Evolutionary conservation across 2,113 vertebrate genomes (phyloP).

Genomic region (Eclectus roratus): DNA sequence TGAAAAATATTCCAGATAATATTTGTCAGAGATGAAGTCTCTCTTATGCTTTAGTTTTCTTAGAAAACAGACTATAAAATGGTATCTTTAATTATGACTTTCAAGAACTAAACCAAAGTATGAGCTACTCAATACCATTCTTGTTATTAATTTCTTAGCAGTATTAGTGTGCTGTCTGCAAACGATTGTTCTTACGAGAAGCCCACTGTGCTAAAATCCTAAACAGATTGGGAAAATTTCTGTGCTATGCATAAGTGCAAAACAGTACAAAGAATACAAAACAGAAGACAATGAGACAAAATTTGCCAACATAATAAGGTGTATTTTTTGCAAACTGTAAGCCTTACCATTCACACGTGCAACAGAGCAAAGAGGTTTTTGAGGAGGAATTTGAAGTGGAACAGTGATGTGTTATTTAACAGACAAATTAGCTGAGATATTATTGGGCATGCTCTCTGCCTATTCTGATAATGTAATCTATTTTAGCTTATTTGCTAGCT

Average conservation of each 20-base stretch:
- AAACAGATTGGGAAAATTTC: neutral
- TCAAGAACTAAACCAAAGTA: neutral
- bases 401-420: constrained; percentile 34
- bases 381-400: constrained; percentile 29
- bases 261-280: neutral
- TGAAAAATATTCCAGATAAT: neutral
- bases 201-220: neutral
- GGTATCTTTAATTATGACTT: neutral
- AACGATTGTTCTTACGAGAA: neutral
- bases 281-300: neutral
- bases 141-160: neutral
- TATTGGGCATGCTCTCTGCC: constrained; percentile 1
- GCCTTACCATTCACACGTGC: neutral
- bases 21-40: neutral
- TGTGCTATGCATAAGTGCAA: neutral
- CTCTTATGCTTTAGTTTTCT: neutral
- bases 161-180: neutral
- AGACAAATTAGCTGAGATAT: constrained; percentile 42
- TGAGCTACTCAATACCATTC: neutral
- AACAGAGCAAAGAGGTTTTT: constrained; percentile 20
- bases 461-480: constrained; percentile 46
- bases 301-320: neutral
- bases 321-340: neutral
- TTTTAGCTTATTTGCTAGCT: constrained; percentile 42
- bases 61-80: neutral